Base-by-base conservation (phyloP, 2,113 vertebrate species). In the Marmota monax region DNA sequence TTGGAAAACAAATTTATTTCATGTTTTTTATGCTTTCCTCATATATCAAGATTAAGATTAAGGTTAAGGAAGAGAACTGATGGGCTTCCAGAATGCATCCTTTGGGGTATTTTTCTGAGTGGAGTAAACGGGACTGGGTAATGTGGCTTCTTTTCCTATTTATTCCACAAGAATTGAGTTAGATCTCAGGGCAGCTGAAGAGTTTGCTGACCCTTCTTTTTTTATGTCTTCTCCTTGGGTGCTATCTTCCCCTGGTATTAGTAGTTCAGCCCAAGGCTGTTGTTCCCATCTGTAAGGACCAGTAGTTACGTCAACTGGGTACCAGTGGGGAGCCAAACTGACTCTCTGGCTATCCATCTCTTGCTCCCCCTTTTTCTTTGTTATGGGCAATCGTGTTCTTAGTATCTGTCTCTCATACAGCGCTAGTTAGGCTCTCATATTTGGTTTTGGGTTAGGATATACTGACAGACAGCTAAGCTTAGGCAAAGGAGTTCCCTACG, bases 61-160 rank as follows among this genome's bases (percentile, higher is more conserved):
- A 91, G 7, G 32, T 91, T 63, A 90, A 77, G 58, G 42, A 94
- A 86, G 77, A 95, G 76, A 77, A 95, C 0, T 27, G 67, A 42
- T 39, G 45, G 56, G 25, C 10, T 96, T 94, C 82, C 32, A 77
- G 73, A 89, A 74, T n/a, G 89, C 7, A 85, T 8, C 9, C 20
- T 42, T 37, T 83, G 10, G 8, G 37, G 42, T 86, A 2, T 39
- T 42, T 78, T 93, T 93, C 39, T 61, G 37, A 83, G 32, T 32
- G 9, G 32, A 95, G 58, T 23, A 53, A 72, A 85, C 23, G 56
- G 34, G 67, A 42, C 13, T 84, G 58, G 7, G 73, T n/a, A 72
- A 72, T 4, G 58, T 17, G 56, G 67, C n/a, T 5, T 73, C 22
- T 51, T 39, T 61, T 73, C 87, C 67, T 61, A 4, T 29, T 94